A percentile compares a stretch with the other conserved stretches of the same genome.
phyloP scores from a whole-genome alignment of 2,888 invertebrate species.

The Eulithis testata region DNA sequence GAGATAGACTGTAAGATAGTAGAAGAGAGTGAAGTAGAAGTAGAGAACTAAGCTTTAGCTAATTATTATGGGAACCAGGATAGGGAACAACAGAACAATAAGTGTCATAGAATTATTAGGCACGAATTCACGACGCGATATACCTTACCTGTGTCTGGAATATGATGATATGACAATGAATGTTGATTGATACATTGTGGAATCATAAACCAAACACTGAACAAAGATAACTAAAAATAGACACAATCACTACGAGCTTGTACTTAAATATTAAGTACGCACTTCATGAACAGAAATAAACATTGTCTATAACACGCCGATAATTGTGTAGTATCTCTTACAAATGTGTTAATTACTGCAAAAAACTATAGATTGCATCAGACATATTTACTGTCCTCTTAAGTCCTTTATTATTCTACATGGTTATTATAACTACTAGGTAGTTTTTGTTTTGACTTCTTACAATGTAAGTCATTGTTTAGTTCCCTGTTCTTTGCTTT shows the following conservation, averaged over 20 bases:
- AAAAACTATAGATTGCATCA: conserved; percentile 22
- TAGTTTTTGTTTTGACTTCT: neutral
- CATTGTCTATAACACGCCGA: conserved; percentile 24
- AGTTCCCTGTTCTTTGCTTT: neutral
- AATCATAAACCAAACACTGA: conserved; percentile 15
- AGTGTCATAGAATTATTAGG: too few species aligned
- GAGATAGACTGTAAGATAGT: too few species aligned
- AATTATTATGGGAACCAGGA: too few species aligned
- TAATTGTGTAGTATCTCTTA: conserved; percentile 22
- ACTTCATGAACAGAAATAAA: conserved; percentile 18
- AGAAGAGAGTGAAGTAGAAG: too few species aligned
- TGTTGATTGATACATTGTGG: neutral
- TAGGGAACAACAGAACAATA: too few species aligned
- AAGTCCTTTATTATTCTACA: conserved; percentile 20
- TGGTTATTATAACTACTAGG: conserved; percentile 28
- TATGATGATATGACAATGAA: conserved; percentile 1
- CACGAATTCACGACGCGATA: neutral
- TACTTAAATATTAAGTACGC: conserved; percentile 22
- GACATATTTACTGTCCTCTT: conserved; percentile 23
- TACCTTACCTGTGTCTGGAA: neutral
- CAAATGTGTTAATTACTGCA: conserved; percentile 30
- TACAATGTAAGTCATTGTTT: neutral
- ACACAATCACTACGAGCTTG: conserved; percentile 25
- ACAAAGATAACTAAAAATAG: conserved; percentile 31
- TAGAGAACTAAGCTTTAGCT: too few species aligned